These are phyloP conservation scores for Dasysyrphus albostriatus DNA, from an alignment of 2,888 invertebrate genomes.

Conservation along the genomic window DNA sequence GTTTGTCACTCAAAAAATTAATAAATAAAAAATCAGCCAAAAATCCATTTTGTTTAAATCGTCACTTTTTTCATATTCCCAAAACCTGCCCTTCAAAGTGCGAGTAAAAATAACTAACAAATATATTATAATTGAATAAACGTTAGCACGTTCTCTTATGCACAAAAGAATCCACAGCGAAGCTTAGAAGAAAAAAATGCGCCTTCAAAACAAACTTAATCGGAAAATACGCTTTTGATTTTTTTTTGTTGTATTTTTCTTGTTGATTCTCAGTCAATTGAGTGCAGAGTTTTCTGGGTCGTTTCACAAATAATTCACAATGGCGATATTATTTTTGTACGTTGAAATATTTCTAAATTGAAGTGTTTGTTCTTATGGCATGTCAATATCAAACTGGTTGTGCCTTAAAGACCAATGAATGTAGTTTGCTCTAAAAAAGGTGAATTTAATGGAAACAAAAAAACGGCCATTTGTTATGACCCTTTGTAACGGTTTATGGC, in stretches of 20 bases:
- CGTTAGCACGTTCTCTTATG: slow-evolving; percentile 24
- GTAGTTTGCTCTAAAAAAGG: slow-evolving; percentile 42
- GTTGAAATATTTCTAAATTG: slow-evolving; percentile 47
- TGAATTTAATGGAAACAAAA: slow-evolving; percentile 9
- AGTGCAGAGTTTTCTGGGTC: slow-evolving; percentile 43
- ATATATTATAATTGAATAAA: slow-evolving; percentile 23
- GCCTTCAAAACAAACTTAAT: slow-evolving; percentile 4
- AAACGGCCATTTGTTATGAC: not conserved
- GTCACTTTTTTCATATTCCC: not conserved
- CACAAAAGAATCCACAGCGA: slow-evolving; percentile 14
- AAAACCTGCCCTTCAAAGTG: not conserved
- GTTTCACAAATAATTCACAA: slow-evolving; percentile 13
- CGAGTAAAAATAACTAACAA: not conserved
- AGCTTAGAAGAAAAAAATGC: slow-evolving; percentile 6
- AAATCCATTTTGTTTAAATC: not conserved
- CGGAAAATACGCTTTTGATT: slow-evolving; percentile 15
- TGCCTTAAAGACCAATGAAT: slow-evolving; percentile 31
- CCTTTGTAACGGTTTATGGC: slow-evolving; percentile 27
- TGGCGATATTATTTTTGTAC: slow-evolving; percentile 12
- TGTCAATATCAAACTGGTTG: slow-evolving; percentile 52
- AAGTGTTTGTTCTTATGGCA: slow-evolving; percentile 52
- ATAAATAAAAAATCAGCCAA: not conserved
- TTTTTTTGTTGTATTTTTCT: not conserved
- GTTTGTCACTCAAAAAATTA: not conserved
- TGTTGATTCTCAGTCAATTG: slow-evolving; percentile 51